Evolutionary conservation across 2,113 vertebrate genomes (phyloP).

Genomic region (Bujurquina vittata): DNA sequence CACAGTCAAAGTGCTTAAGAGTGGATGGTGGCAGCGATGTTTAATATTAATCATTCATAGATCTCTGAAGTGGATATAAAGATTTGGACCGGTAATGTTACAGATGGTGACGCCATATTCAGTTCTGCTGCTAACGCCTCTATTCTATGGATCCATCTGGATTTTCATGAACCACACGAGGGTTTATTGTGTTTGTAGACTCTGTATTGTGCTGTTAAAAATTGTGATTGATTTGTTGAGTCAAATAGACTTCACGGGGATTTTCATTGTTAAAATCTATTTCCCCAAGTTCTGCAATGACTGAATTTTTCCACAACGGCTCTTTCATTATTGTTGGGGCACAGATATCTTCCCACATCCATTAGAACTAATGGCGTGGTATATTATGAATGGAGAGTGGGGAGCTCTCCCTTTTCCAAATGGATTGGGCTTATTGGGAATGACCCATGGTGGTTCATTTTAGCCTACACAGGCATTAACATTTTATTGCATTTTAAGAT

Average conservation of each 20-base stretch:
- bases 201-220: neutral
- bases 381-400: slow-evolving; percentile 44
- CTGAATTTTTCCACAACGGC: slow-evolving; percentile 7
- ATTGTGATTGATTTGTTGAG: slow-evolving; percentile 7
- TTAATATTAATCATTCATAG: neutral
- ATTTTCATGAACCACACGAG: neutral
- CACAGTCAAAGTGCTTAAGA: neutral
- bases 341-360: slow-evolving; percentile 38
- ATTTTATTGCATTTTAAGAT: slow-evolving; percentile 55
- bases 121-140: neutral
- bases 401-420: slow-evolving; percentile 36
- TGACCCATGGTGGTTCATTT: slow-evolving; percentile 37
- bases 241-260: neutral
- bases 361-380: slow-evolving; percentile 20
- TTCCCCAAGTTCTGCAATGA: neutral
- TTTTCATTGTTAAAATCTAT: neutral
- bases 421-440: slow-evolving; percentile 31
- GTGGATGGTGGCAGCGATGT: slow-evolving; percentile 22
- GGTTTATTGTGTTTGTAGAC: neutral
- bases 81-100: neutral
- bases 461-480: slow-evolving; percentile 48
- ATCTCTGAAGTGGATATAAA: neutral
- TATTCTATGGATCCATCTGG: neutral
- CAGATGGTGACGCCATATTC: neutral
- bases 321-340: neutral